Evolutionary conservation across 1,140 invertebrate genomes (phyloP).

Genomic region (Sipha flava): DNA sequence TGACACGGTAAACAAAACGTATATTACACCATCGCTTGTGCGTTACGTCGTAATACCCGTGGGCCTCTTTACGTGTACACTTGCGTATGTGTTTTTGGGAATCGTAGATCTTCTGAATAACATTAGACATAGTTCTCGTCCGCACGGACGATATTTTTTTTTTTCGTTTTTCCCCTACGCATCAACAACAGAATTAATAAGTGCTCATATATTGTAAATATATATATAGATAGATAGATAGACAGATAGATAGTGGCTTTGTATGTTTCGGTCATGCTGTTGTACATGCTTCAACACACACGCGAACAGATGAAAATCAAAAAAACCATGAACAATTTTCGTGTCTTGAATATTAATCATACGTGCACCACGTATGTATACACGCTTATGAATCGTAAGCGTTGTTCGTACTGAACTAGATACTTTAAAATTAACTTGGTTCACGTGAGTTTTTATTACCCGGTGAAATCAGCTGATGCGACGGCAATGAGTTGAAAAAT

Average conservation of each 20-base stretch:
- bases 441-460: no score
- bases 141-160: background rate
- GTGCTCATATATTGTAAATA: no score
- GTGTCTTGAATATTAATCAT: background rate
- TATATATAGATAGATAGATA: no score
- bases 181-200: slow-evolving; percentile 1
- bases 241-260: background rate
- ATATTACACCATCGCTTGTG: background rate
- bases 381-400: background rate
- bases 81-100: background rate
- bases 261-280: background rate
- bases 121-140: background rate
- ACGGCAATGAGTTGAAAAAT: no score
- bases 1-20: background rate
- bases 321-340: slow-evolving; percentile 3
- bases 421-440: background rate
- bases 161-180: background rate
- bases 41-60: background rate
- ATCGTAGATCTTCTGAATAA: background rate
- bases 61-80: background rate
- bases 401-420: background rate
- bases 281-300: slow-evolving; percentile 19
- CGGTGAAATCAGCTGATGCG: no score
- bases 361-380: no score
- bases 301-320: background rate